phyloP scores from a whole-genome alignment of 2,888 invertebrate genomes.

The Macrophya annulata region DNA sequence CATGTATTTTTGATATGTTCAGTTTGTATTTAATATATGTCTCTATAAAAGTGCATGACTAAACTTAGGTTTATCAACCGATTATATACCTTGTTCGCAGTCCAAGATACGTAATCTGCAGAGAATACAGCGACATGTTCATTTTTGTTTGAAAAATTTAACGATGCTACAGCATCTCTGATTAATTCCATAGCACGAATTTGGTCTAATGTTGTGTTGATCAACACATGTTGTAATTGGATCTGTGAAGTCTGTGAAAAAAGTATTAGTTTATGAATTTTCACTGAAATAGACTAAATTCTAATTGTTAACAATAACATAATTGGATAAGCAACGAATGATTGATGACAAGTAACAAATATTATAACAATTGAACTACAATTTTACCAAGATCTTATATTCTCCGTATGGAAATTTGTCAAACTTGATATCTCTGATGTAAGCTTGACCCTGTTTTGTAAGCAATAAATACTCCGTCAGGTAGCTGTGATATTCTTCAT shows the following conservation, averaged over 20 bases:
- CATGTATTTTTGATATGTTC: no score
- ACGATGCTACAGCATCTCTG: conserved; percentile 67
- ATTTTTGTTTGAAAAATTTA: conserved; percentile 70
- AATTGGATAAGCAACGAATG: not conserved
- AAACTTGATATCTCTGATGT: conserved; percentile 77
- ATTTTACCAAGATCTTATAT: conserved; percentile 76
- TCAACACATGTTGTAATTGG: conserved; percentile 74
- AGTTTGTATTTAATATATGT: no score
- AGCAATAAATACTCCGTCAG: conserved; percentile 76
- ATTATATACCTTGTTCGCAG: conserved; percentile 71
- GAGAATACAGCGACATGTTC: conserved; percentile 73
- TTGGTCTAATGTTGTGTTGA: conserved; percentile 74
- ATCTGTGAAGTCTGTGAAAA: conserved; percentile 74
- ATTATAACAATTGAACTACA: conserved; percentile 23
- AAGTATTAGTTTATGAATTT: conserved; percentile 11
- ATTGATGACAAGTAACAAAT: conserved; percentile 37
- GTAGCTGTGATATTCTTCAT: conserved; percentile 73
- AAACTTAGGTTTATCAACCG: not conserved
- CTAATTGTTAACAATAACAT: not conserved
- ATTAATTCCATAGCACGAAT: conserved; percentile 75
- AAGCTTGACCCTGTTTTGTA: conserved; percentile 74
- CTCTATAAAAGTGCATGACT: not conserved
- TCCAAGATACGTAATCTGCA: conserved; percentile 76
- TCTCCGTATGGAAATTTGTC: conserved; percentile 71
- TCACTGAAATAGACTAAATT: not conserved